Percentiles rank a stretch among this genome's conserved stretches.
Conservation (phyloP, 2,113 vertebrate genomes). For the Podiceps cristatus region DNA sequence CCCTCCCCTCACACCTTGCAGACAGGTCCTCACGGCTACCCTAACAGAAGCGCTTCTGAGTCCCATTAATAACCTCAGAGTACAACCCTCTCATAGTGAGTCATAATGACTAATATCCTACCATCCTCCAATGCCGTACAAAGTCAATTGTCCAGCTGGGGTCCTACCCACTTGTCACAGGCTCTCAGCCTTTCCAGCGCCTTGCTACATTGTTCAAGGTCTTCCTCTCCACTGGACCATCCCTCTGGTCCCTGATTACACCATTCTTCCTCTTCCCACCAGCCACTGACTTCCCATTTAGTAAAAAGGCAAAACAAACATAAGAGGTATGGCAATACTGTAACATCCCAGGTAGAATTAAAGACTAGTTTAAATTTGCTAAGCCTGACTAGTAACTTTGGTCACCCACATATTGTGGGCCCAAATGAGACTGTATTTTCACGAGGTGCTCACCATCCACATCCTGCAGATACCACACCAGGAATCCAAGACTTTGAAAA, state of each 20-base stretch:
- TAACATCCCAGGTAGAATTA: not conserved
- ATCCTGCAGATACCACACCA: accelerated
- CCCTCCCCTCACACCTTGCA: not conserved
- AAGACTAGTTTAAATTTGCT: not conserved
- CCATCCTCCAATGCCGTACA: not conserved
- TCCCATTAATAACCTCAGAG: not conserved
- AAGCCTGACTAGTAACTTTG: not conserved
- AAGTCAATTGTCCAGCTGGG: constrained; percentile 45
- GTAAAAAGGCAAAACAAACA: not conserved
- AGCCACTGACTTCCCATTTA: not conserved
- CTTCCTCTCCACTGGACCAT: not conserved
- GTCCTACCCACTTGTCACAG: not conserved
- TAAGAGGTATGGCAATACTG: not conserved
- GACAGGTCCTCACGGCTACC: not conserved
- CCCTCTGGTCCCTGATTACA: not conserved
- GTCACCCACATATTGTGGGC: not conserved
- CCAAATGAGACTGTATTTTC: not conserved
- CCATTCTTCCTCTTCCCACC: constrained; percentile 27
- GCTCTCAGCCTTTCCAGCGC: constrained; percentile 43
- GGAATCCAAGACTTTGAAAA: not conserved
- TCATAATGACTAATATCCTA: constrained; percentile 75
- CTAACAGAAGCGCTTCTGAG: accelerated
- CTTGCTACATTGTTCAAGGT: constrained; percentile 4
- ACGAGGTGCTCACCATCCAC: not conserved
- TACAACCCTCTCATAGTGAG: constrained; percentile 56